Evolutionary conservation across 2,797 vertebrate species (phyloP), one percentile per base, ranked within the genome.

Genomic region (Myotis vivesi): DNA sequence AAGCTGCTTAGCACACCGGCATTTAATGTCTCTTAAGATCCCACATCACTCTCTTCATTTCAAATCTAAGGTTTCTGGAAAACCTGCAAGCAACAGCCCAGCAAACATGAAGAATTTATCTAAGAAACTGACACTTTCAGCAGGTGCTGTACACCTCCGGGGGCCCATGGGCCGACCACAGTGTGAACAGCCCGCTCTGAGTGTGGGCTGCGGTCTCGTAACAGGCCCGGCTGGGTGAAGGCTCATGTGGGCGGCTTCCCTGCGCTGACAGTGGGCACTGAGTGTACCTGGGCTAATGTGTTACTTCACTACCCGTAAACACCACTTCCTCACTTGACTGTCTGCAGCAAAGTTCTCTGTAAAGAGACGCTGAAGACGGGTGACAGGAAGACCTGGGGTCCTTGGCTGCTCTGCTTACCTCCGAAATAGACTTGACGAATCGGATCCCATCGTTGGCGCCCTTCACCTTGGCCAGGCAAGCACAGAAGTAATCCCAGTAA

Each of bases 401-500:
- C 41, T 38, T 51, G 84, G 57, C 20, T 36, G 22, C 44, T 30
- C 59, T 0, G 97, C 98, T 97, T 97, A 99, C 99, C 98, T 99
- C 99, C 0, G 98, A 97, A 96, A 99, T 99, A 89, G 99, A 99
- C 97, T 99, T 99, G 95, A 99, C 99, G 89, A 99, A 99, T 79
- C 99, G 99, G 91, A 99, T 99, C 55, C 99, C 99, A 92, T 99
- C 99, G 86, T 99, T 99, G 95, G 99, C 99, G 95, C 99, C 99
- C 98, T 99, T 99, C 92, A 99, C 98, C 96, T 99, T 99, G 75
- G 98, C 98, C 97, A 99, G 97, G 94, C 99, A 99, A 90, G 99
- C 99, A 0, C 93, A 99, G 98, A 99, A 99, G 96, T 99, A 99
- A 97, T 99, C 99, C 99, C 99, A 99, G 95, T 99, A 99, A 97